phyloP scores from a whole-genome alignment of 2,113 vertebrate genomes.

The Tenebrosternarchus preto region DNA sequence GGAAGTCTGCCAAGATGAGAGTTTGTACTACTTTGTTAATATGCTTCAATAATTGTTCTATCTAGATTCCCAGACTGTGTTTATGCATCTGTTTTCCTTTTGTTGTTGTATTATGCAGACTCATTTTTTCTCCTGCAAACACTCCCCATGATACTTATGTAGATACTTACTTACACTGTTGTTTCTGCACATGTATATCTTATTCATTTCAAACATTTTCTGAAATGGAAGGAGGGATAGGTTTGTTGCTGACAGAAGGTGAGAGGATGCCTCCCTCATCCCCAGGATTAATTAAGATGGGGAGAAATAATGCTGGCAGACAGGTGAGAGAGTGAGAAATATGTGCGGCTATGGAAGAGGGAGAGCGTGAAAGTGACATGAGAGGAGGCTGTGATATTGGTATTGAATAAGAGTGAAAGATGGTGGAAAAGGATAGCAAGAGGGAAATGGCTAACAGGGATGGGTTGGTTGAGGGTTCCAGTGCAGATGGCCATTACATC shows the following conservation, averaged over 20 bases:
- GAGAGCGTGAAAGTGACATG: conserved; percentile 41
- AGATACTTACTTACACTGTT: conserved; percentile 17
- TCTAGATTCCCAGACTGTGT: conserved; percentile 2
- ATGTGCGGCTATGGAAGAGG: conserved; percentile 44
- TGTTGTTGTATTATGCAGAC: neutral
- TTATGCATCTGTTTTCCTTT: neutral
- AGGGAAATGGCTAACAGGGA: neutral
- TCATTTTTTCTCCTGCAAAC: neutral
- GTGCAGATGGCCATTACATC: no score
- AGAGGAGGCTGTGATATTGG: conserved; percentile 33
- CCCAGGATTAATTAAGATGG: conserved; percentile 51
- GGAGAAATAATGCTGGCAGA: conserved; percentile 20
- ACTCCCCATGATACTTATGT: neutral
- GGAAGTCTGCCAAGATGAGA: conserved; percentile 27
- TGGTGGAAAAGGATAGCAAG: conserved; percentile 28
- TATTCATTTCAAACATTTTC: conserved; percentile 22
- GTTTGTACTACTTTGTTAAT: conserved; percentile 50
- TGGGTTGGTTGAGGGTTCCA: neutral
- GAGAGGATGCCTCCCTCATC: conserved; percentile 25
- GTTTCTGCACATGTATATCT: conserved; percentile 23
- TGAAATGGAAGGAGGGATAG: conserved; percentile 17
- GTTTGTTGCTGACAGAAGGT: conserved; percentile 25
- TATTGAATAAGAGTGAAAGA: conserved; percentile 15
- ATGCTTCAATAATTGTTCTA: conserved; percentile 17
- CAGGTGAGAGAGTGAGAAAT: conserved; percentile 26